phyloP scores from a whole-genome alignment of 2,888 invertebrate species.

The Cotesia congregata region DNA sequence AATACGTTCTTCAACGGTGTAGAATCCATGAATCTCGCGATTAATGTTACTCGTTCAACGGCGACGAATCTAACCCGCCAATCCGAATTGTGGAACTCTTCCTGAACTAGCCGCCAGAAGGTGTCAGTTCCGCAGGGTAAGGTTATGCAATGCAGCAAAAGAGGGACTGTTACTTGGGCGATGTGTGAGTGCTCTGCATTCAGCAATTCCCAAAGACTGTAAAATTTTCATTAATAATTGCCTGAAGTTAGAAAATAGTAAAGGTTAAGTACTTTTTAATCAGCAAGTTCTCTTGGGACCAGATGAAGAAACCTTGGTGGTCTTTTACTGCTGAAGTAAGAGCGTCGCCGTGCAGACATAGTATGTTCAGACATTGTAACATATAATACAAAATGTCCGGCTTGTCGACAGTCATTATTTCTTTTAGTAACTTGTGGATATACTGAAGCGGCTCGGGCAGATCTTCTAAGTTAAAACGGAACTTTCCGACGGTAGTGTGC shows the following conservation, averaged over 20 bases:
- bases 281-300: conserved; percentile 95
- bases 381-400: conserved; percentile 95
- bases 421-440: conserved; percentile 90
- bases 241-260: not conserved
- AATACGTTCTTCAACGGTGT: conserved; percentile 87
- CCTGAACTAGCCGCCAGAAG: conserved; percentile 95
- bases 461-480: conserved; percentile 90
- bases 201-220: conserved; percentile 92
- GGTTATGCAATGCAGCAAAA: conserved; percentile 95
- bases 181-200: conserved; percentile 95
- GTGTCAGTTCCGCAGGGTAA: conserved; percentile 94
- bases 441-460: conserved; percentile 94
- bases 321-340: conserved; percentile 88
- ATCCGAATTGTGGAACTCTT: conserved; percentile 91
- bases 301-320: conserved; percentile 92
- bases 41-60: conserved; percentile 94
- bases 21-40: conserved; percentile 93
- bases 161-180: conserved; percentile 91
- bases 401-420: conserved; percentile 84
- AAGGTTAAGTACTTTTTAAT: conserved; percentile 83
- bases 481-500: conserved; percentile 94
- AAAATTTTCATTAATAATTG: conserved; percentile 47
- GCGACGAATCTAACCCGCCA: conserved; percentile 89
- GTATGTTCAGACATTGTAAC: conserved; percentile 89
- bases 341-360: conserved; percentile 95